These are phyloP conservation scores for Bagarius yarrelli DNA, from an alignment of 2,113 vertebrate species.

Conservation along the genomic window DNA sequence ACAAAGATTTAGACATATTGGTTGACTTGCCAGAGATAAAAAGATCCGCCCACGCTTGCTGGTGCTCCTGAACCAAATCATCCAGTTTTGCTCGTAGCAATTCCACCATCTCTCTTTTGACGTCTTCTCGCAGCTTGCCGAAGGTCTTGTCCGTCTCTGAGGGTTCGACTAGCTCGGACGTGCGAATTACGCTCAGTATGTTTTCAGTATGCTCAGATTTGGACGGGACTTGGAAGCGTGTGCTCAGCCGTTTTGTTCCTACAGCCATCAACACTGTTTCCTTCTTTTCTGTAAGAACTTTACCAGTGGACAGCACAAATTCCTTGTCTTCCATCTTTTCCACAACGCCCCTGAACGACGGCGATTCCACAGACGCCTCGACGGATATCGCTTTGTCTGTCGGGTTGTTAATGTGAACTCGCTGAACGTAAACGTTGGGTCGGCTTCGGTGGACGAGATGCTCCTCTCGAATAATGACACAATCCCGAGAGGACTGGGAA, in stretches of 20 bases:
- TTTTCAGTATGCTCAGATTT: conserved; percentile 83
- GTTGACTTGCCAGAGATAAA: conserved; percentile 85
- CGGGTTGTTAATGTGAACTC: conserved; percentile 84
- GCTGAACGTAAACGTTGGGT: conserved; percentile 84
- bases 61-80: conserved; percentile 83
- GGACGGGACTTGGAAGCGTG: conserved; percentile 79
- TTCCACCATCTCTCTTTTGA: conserved; percentile 85
- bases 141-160: conserved; percentile 81
- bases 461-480: conserved; percentile 85
- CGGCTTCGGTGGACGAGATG: conserved; percentile 86
- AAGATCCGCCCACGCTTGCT: conserved; percentile 88
- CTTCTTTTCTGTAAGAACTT: conserved; percentile 71
- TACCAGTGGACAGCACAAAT: conserved; percentile 80
- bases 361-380: conserved; percentile 63
- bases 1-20: background rate
- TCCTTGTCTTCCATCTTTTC: conserved; percentile 85
- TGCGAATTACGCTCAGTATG: conserved; percentile 82
- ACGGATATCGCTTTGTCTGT: conserved; percentile 74
- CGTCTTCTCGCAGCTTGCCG: conserved; percentile 76
- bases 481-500: conserved; percentile 70
- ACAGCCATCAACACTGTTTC: conserved; percentile 82
- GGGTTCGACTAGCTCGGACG: conserved; percentile 73
- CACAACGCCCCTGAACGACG: conserved; percentile 63
- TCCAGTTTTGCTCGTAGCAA: conserved; percentile 76
- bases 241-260: conserved; percentile 77